Evolutionary conservation across 2,888 invertebrate genomes (phyloP).

Genomic region (Lutraria lutraria): DNA sequence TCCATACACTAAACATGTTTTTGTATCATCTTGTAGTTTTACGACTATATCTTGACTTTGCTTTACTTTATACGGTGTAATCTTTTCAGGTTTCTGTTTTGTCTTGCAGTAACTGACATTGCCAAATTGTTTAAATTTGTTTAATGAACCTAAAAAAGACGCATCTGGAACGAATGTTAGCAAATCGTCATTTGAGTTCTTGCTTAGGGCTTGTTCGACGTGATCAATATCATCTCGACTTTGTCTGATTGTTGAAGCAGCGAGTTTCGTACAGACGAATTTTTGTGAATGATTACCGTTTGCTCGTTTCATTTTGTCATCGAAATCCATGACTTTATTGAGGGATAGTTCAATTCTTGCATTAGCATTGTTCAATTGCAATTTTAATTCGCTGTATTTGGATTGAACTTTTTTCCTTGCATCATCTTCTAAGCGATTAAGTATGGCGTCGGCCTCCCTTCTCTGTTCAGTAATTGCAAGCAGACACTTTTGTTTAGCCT

Average conservation of each 20-base stretch:
- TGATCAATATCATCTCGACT: neutral
- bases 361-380: neutral
- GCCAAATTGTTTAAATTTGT: neutral
- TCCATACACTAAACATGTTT: neutral
- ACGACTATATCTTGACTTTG: neutral
- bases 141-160: neutral
- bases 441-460: neutral
- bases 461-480: neutral
- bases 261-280: neutral
- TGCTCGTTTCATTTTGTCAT: neutral
- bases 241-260: neutral
- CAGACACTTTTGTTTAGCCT: neutral
- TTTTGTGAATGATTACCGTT: neutral
- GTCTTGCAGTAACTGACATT: neutral
- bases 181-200: neutral
- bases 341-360: neutral
- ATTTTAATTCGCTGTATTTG: neutral
- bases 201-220: neutral
- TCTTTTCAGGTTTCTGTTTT: no score
- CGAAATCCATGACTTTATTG: neutral
- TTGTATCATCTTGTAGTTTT: neutral
- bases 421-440: neutral
- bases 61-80: neutral
- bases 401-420: neutral
- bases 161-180: neutral